phyloP scores from a whole-genome alignment of 2,797 vertebrate species.

The Coccyzus lansbergi region DNA sequence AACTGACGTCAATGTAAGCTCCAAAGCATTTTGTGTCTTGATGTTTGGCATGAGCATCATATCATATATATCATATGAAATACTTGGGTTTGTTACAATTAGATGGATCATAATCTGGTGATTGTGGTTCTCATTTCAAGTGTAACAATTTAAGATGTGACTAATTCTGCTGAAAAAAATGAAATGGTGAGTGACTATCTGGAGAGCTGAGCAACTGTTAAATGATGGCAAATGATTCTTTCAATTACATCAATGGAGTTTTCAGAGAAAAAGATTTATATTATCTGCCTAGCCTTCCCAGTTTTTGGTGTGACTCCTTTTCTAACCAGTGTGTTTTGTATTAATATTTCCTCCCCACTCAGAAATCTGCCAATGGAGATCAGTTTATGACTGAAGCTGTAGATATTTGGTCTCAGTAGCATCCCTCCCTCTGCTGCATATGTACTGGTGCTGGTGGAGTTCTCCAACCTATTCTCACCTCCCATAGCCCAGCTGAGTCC shows the following conservation, averaged over 20 bases:
- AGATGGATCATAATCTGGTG: background rate
- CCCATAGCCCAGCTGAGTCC: background rate
- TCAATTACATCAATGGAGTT: background rate
- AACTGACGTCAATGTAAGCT: conserved; percentile 50
- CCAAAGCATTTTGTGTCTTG: conserved; percentile 8
- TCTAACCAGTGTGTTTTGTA: background rate
- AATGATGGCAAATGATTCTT: background rate
- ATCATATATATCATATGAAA: background rate
- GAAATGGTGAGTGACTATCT: background rate
- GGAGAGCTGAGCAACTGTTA: background rate
- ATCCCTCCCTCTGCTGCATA: background rate
- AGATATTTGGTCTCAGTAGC: background rate
- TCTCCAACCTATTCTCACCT: background rate
- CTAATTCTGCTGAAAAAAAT: background rate
- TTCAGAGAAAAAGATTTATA: background rate
- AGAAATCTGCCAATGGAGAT: background rate
- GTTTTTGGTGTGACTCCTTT: background rate
- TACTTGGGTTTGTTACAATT: conserved; percentile 23
- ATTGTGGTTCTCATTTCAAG: conserved; percentile 22
- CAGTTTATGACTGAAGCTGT: background rate
- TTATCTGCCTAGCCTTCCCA: background rate
- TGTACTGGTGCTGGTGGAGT: background rate
- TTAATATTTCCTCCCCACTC: background rate
- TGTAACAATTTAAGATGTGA: background rate
- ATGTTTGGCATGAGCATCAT: background rate